Percentiles rank a stretch among this genome's conserved stretches.
Evolutionary conservation across 2,888 invertebrate genomes (phyloP).

Genomic region (Deilephila elpenor): DNA sequence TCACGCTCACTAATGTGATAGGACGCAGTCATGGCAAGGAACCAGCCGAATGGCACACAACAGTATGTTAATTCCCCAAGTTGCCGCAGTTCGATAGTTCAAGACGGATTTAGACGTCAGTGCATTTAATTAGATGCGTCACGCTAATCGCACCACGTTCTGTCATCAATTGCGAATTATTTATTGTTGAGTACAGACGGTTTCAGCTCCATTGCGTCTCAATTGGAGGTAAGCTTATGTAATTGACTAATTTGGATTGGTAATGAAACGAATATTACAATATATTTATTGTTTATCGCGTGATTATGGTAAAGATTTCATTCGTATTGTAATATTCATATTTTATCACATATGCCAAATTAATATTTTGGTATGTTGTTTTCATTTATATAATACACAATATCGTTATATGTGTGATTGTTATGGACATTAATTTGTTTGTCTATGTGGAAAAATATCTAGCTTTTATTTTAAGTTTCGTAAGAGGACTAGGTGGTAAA

Average conservation of each 20-base stretch:
- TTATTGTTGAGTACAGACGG: not conserved
- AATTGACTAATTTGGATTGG: not conserved
- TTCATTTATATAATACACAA: too few relatives aligned
- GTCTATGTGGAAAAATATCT: too few relatives aligned
- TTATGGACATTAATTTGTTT: too few relatives aligned
- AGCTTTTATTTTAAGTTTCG: too few relatives aligned
- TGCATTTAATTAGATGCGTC: constrained; percentile 46
- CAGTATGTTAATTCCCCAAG: constrained; percentile 46
- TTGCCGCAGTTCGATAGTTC: constrained; percentile 38
- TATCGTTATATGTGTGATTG: too few relatives aligned
- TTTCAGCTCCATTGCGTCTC: not conserved
- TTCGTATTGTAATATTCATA: too few relatives aligned
- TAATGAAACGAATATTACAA: not conserved
- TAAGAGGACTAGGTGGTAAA: too few relatives aligned
- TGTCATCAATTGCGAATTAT: constrained; percentile 36
- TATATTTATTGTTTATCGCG: too few relatives aligned
- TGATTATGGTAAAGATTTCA: too few relatives aligned
- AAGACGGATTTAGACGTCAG: constrained; percentile 37
- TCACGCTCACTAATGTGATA: constrained; percentile 44
- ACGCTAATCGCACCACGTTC: constrained; percentile 45
- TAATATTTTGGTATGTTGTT: too few relatives aligned
- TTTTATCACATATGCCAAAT: too few relatives aligned
- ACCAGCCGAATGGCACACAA: constrained; percentile 27
- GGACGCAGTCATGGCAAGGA: constrained; percentile 35
- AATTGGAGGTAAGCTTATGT: not conserved